Percentiles rank a stretch among this genome's conserved stretches.
phyloP scores from a whole-genome alignment of 1,140 invertebrate species.

The Sycophila sp. region DNA sequence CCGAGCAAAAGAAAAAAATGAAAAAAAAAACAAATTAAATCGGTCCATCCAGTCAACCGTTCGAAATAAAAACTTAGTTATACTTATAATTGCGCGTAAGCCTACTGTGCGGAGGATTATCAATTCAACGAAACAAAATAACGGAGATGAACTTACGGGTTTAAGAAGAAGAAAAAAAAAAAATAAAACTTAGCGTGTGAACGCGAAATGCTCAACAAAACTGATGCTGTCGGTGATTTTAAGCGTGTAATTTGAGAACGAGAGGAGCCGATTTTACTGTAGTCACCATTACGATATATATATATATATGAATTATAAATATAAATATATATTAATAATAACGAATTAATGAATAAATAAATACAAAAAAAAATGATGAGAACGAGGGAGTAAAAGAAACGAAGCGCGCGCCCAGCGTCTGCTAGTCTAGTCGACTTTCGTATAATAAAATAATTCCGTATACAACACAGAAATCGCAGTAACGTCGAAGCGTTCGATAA shows the following conservation, averaged over 20 bases:
- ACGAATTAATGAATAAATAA: slow-evolving; percentile 1
- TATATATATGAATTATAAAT: not conserved
- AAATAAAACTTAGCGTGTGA: no score
- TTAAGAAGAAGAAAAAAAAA: no score
- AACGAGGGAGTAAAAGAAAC: not conserved
- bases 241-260: not conserved
- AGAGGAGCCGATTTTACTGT: slow-evolving; percentile 10
- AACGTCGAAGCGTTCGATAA: slow-evolving; percentile 17
- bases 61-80: not conserved
- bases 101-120: not conserved
- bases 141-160: not conserved
- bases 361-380: not conserved
- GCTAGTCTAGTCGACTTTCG: not conserved
- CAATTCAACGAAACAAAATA: not conserved
- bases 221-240: not conserved
- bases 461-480: not conserved
- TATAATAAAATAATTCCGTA: not conserved
- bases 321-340: slow-evolving; percentile 10
- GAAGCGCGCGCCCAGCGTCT: not conserved
- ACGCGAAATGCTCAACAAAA: no score
- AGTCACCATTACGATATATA: not conserved
- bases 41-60: slow-evolving; percentile 14
- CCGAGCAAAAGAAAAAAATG: not conserved
- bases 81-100: not conserved
- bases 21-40: not conserved